Base-by-base conservation (phyloP, 2,888 invertebrate species). In the Drosophila prostipennis region DNA sequence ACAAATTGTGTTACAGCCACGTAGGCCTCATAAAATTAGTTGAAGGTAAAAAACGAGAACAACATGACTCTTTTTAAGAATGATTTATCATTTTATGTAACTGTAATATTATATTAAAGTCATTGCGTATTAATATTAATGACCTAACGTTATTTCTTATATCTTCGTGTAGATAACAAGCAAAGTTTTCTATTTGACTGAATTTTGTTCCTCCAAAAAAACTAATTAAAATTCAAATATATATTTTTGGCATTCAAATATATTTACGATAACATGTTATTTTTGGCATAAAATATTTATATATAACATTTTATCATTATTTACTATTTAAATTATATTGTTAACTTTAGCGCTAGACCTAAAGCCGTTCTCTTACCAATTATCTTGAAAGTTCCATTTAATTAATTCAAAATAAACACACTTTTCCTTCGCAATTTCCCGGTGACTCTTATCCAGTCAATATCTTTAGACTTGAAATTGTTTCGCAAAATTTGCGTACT, bases 401-500 rank as follows among this genome's bases (percentile, higher is more conserved):
- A 57, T 58, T 34, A 46, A 45, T 29, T 57, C 26, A 54, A 55
- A 43, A 29, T 26, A 52, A 56, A 56, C 16, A 26, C 16, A 37
- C 26, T 37, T 37, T 10, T 3, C 4, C 40, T 34, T 26, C 10
- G 26, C 39, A 10, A 39, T 43, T 43, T 54, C n/a, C 13, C 13
- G 29, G 6, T 11, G 2, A 34, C 10, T 36, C 13, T 16, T 59
- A 36, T 40, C 34, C 34, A 40, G 40, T 34, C 23, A 23, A 42
- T 55, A 56, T 60, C 57, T 56, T 45, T 14, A 4, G 6, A 37
- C 11, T 5, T 51, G n/a, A 45, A 46, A 63, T 63, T 32, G 52
- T 60, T 69, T 57, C 7, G 42, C 53, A 43, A 60, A 70, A 61
- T 69, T 69, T 53, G 69, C 36, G 42, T 53, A 53, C 29, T 46